phyloP scores from a whole-genome alignment of 53 echinoderm and acorn worm species.

The Astropecten irregularis region DNA sequence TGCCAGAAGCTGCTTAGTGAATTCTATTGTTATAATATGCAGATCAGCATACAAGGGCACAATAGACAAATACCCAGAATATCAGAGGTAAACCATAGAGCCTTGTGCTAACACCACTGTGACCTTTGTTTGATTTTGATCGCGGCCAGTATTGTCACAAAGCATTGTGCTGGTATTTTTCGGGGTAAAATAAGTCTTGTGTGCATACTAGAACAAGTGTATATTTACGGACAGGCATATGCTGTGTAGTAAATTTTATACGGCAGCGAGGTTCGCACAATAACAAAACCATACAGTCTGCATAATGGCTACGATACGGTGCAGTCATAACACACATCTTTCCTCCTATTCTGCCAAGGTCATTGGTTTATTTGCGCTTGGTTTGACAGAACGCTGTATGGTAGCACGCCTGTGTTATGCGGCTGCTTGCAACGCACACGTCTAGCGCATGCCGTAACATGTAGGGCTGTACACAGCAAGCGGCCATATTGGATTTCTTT shows the following conservation, averaged over 20 bases:
- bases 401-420: too few relatives aligned
- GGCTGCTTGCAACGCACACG: too few relatives aligned
- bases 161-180: constrained; percentile 18
- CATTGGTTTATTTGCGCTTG: background rate
- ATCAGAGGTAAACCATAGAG: background rate
- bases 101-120: background rate
- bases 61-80: too few relatives aligned
- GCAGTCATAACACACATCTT: background rate
- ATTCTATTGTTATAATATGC: constrained; percentile 25
- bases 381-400: too few relatives aligned
- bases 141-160: background rate
- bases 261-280: background rate
- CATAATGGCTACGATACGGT: too few relatives aligned
- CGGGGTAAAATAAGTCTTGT: background rate
- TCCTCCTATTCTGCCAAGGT: background rate
- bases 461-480: background rate
- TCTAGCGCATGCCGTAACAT: background rate
- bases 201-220: background rate
- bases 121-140: background rate
- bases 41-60: too few relatives aligned
- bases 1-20: background rate
- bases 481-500: constrained; percentile 29
- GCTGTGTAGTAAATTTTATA: background rate
- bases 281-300: too few relatives aligned
- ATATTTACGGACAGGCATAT: too few relatives aligned